Base-by-base conservation (phyloP, 2,888 invertebrate genomes). In the Metallyticus violacea region DNA sequence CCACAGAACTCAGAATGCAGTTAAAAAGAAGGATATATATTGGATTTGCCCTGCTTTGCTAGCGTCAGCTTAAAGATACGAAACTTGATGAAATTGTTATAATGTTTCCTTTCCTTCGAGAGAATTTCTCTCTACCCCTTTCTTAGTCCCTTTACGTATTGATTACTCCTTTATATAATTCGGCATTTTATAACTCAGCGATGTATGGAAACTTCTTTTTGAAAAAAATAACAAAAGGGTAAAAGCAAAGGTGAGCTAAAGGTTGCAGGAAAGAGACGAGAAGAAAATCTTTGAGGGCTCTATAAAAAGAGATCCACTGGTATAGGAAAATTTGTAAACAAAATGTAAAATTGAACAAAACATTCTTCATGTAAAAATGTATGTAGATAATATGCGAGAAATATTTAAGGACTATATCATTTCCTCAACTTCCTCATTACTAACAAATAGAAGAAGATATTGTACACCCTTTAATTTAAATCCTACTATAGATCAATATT, bases 121-220 rank as follows among this genome's bases (percentile, higher is more conserved):
- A 28, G 28, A 81, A 29, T 81, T 81, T 81, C 30, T 30, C 29
- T 28, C 28, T 26, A 22, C 22, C n/a, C 28, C 81, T 7, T 30
- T 25, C n/a, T 7, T 62, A 15, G 15, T 15, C 40, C 22, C 3
- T 62, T 62, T 62, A 62, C 15, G 9, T 62, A 15, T 62, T 62
- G 40, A 62, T 62, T 22, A 62, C 15, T 22, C 15, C 40, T 62
- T 62, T 81, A 86, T 85, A 87, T 86, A 86, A 86, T 87, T 87
- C 87, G 84, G 87, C 87, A 87, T 29, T 87, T 87, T 86, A 85
- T 81, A 86, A 87, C 86, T 86, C 81, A 85, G 79, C 62, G 79
- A 79, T 76, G 62, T 80, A 62, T 79, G 78, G 80, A 85, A 85
- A 76, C 80, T 80, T n/a, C 27, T 79, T 40, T 28, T 25, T 81